Conservation (phyloP, 2,888 invertebrate species). For the Nemoura dubitans region DNA sequence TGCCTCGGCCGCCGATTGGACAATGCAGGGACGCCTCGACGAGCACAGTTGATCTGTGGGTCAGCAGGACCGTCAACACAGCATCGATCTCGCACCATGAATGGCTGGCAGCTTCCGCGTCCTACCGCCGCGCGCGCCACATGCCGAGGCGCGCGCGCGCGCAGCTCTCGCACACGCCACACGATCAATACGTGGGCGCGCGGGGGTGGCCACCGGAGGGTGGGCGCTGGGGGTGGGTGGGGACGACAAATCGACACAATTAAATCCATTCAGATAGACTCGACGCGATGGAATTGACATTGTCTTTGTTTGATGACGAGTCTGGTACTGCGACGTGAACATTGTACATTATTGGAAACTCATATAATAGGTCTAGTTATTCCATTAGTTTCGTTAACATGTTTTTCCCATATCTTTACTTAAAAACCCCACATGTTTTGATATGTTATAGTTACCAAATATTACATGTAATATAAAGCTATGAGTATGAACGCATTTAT, state of each 20-base stretch:
- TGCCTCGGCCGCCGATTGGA: no score
- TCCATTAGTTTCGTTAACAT: background rate
- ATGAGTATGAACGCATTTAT: no score
- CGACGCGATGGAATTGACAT: background rate
- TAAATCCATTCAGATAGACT: slow-evolving; percentile 12
- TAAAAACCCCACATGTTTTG: no score
- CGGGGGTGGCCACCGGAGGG: background rate
- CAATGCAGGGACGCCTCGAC: background rate
- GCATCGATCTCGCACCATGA: background rate
- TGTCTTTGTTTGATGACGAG: background rate
- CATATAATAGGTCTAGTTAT: background rate
- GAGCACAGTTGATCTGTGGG: background rate
- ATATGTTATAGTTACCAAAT: no score
- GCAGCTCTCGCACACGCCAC: background rate
- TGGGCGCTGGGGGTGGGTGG: background rate
- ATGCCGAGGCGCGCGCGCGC: background rate
- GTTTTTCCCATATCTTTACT: background rate
- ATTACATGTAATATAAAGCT: no score
- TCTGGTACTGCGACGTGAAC: background rate
- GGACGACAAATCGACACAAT: slow-evolving; percentile 4
- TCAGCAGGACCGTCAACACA: background rate
- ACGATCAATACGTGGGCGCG: slow-evolving; percentile 1
- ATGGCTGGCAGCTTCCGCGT: background rate
- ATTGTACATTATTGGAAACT: background rate
- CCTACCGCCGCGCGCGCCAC: background rate